phyloP scores from a whole-genome alignment of 2,797 vertebrate species.

The Channa striata region DNA sequence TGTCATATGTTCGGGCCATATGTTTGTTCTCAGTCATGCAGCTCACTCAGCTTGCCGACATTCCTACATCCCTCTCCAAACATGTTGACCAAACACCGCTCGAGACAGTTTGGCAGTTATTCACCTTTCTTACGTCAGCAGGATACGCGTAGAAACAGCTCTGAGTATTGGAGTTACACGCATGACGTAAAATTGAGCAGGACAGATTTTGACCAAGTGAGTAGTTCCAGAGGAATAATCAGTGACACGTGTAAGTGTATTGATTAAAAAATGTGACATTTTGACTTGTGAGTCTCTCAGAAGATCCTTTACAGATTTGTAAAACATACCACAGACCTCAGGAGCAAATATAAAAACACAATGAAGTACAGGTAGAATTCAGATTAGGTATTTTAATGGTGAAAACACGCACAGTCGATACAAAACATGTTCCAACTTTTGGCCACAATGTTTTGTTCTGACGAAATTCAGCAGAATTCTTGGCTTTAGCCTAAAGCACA shows the following conservation, averaged over 20 bases:
- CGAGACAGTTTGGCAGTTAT: background rate
- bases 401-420: background rate
- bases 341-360: conserved; percentile 5
- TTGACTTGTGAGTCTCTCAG: background rate
- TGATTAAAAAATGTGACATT: conserved; percentile 5
- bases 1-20: background rate
- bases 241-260: background rate
- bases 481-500: background rate
- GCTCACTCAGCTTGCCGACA: background rate
- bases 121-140: conserved; percentile 30
- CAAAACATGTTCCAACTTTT: background rate
- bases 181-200: background rate
- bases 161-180: background rate
- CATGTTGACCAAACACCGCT: background rate
- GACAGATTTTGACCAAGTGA: conserved; percentile 39
- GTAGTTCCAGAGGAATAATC: background rate
- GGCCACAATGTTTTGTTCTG: background rate
- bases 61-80: background rate
- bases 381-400: conserved; percentile 14
- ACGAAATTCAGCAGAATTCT: background rate
- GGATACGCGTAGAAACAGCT: conserved; percentile 9
- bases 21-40: background rate
- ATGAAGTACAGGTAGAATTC: conserved; percentile 8
- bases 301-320: background rate
- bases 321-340: conserved; percentile 7